phyloP scores from a whole-genome alignment of 2,113 vertebrate species.

The Haemorhous mexicanus region DNA sequence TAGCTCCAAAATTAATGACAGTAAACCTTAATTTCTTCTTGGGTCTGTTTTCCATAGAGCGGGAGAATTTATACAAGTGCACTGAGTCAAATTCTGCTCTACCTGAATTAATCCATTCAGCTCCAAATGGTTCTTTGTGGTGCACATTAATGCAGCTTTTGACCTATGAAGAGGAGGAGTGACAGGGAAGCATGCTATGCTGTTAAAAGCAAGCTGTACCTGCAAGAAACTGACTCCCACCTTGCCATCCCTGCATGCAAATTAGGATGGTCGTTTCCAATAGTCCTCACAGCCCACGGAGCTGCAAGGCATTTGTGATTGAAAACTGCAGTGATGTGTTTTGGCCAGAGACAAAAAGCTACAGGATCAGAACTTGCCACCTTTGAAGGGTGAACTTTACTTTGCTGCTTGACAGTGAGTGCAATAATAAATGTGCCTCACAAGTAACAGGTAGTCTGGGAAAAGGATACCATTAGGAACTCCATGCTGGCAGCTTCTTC shows the following conservation, averaged over 20 bases:
- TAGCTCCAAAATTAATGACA: background rate
- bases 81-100: background rate
- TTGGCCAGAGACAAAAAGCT: background rate
- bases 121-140: background rate
- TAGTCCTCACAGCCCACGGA: background rate
- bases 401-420: background rate
- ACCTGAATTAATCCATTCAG: background rate
- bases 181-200: background rate
- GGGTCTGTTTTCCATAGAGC: background rate
- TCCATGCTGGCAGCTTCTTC: background rate
- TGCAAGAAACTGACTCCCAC: background rate
- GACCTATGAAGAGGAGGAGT: background rate
- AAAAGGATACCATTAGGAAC: background rate
- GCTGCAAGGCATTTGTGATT: background rate
- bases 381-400: background rate
- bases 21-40: background rate
- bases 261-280: background rate
- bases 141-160: background rate
- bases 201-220: background rate
- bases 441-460: background rate
- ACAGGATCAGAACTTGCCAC: background rate
- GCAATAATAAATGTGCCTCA: background rate
- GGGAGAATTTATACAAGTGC: background rate
- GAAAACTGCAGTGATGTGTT: background rate
- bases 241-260: background rate